Evolutionary conservation across 2,888 invertebrate species (phyloP), one percentile per base, ranked within the genome.

Genomic region (Ornithoptera priamus): DNA sequence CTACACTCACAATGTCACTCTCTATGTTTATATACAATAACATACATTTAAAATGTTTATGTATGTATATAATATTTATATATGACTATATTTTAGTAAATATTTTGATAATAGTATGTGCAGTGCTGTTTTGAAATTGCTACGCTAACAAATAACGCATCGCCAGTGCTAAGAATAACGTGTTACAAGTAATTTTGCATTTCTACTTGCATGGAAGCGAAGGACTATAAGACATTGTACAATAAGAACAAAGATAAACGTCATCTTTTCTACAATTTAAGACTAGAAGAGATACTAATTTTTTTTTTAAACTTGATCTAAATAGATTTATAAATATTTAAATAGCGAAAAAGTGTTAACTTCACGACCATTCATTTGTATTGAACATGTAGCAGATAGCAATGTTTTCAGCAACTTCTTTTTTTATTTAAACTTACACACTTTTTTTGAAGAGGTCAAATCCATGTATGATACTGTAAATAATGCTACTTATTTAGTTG

Each of bases 401-500:
- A 39, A 30, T 59, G 24, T 17, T 60, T 60, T 60, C 18, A 15
- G 6, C 53, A n/a, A n/a, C 18, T 53, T 36, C 18, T 53, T 36
- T 60, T 39, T 36, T 10, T 39, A 30, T 42, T 46, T 58, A 50
- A 24, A 70, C 66, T 70, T 70, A 70, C 62, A 70, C 70, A 63
- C 56, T 67, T 60, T 50, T 62, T 20, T 62, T 59, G 67, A 70
- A 63, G 70, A 70, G 53, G n/a, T 70, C 62, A 60, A 63, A 63
- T 70, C 70, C 70, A 50, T 70, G 70, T 62, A 70, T 46, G 50
- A 67, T 59, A 70, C 66, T 70, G 66, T 20, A 70, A 67, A 67
- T 67, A 70, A 70, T 53, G 53, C 67, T 65, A 22, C 50, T 18
- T n/a, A 39, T 60, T 69, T 64, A 24, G 57, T 22, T 58, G 4